Percentiles rank a stretch among this genome's conserved stretches.
Conservation (phyloP, 2,113 vertebrate genomes). For the Laticauda colubrina region DNA sequence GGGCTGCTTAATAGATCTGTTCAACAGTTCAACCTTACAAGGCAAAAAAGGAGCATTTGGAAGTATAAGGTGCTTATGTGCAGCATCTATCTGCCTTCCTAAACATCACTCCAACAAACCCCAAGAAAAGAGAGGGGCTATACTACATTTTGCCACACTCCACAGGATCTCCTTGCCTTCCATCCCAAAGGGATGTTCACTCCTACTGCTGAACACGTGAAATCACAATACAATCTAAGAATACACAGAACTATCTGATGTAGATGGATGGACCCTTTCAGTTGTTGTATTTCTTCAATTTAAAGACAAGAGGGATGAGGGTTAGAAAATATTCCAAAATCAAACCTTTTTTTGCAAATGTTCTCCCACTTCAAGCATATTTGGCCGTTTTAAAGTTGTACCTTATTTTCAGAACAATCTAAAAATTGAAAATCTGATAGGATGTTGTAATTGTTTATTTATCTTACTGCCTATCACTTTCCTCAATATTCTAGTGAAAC, state of each 20-base stretch:
- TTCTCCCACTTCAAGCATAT: neutral
- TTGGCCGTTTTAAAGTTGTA: neutral
- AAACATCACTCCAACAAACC: neutral
- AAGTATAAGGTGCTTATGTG: neutral
- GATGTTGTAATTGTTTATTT: neutral
- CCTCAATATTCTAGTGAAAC: neutral
- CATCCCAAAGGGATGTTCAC: neutral
- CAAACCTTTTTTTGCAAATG: neutral
- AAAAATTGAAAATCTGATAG: neutral
- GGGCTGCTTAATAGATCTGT: neutral
- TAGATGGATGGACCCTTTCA: neutral
- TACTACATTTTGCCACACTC: neutral
- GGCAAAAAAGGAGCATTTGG: neutral
- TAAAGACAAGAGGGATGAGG: neutral
- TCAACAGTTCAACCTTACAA: neutral
- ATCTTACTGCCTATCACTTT: neutral
- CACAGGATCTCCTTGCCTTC: neutral
- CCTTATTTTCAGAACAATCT: neutral
- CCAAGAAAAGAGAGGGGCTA: neutral
- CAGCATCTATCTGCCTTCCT: neutral
- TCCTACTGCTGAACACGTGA: neutral
- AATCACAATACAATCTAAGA: neutral
- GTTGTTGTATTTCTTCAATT: neutral
- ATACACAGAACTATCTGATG: neutral
- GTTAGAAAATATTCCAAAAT: neutral